Percentiles rank a stretch among this genome's conserved stretches.
These are phyloP conservation scores for Ephialtes manifestator DNA, from an alignment of 2,888 invertebrate genomes.

Conservation along the genomic window DNA sequence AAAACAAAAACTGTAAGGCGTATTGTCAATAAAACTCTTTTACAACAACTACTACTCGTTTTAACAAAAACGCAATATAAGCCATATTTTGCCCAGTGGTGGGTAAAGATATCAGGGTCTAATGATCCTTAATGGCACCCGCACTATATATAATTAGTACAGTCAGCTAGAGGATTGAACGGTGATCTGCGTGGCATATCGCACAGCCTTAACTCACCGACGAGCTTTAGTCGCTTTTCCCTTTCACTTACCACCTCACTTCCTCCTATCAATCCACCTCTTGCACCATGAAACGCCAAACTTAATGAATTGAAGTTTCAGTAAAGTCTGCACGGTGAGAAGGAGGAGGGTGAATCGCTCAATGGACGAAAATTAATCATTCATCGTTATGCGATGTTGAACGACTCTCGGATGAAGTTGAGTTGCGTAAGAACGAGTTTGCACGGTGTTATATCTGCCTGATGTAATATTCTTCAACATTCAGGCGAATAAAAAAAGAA, in stretches of 20 bases:
- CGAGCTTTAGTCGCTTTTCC: conserved; percentile 7
- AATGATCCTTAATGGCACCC: conserved; percentile 53
- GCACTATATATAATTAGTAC: conserved; percentile 39
- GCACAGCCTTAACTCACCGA: conserved; percentile 12
- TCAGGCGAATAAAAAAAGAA: neutral
- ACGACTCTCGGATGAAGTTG: conserved; percentile 23
- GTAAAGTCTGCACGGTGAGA: conserved; percentile 52
- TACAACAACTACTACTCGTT: no score
- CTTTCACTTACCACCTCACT: conserved; percentile 26
- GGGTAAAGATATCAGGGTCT: conserved; percentile 43
- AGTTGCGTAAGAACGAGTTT: neutral
- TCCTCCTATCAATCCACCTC: conserved; percentile 40
- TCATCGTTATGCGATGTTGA: conserved; percentile 56
- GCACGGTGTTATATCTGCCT: conserved; percentile 20
- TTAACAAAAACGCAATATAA: no score
- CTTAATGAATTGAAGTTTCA: conserved; percentile 69
- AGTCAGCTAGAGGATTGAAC: conserved; percentile 33
- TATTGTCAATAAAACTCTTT: no score
- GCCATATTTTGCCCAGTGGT: conserved; percentile 44
- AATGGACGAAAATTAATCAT: conserved; percentile 57
- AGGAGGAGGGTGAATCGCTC: conserved; percentile 27
- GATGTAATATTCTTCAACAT: conserved; percentile 15
- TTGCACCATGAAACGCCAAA: conserved; percentile 49
- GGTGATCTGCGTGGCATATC: conserved; percentile 24
- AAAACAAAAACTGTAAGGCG: no score